These are phyloP conservation scores for Suillia variegata DNA, from an alignment of 2,888 invertebrate genomes.

Conservation along the genomic window DNA sequence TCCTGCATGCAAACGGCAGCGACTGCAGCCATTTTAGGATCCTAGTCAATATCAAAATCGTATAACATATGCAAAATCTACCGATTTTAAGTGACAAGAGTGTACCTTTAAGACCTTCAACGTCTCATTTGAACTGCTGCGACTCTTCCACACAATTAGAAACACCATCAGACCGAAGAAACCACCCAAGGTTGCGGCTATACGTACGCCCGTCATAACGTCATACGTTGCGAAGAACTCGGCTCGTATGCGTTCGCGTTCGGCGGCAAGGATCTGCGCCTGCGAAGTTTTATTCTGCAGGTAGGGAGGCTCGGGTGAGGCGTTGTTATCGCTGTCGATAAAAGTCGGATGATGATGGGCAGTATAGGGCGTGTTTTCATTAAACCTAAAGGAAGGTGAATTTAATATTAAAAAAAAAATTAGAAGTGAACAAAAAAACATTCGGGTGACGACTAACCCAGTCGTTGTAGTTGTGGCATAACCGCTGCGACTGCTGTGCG, in stretches of 20 bases:
- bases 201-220: conserved; percentile 91
- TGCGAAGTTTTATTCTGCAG: conserved; percentile 45
- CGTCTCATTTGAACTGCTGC: conserved; percentile 76
- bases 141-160: conserved; percentile 88
- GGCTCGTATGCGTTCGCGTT: conserved; percentile 74
- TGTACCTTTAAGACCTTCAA: conserved; percentile 68
- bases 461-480: too few species aligned
- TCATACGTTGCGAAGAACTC: conserved; percentile 91
- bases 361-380: conserved; percentile 28
- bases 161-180: conserved; percentile 92
- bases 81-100: too few species aligned
- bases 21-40: conserved; percentile 80
- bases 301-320: conserved; percentile 39
- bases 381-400: conserved; percentile 1
- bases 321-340: conserved; percentile 37
- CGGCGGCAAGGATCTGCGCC: conserved; percentile 58
- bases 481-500: conserved; percentile 24
- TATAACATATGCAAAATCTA: conserved; percentile 24
- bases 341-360: conserved; percentile 32
- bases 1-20: conserved; percentile 78
- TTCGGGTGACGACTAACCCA: conserved; percentile 23
- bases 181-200: conserved; percentile 88
- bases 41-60: too few species aligned
- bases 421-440: neutral
- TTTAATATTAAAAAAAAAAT: neutral